Base-by-base conservation (phyloP, 2,113 vertebrate species). In the Scomber japonicus region DNA sequence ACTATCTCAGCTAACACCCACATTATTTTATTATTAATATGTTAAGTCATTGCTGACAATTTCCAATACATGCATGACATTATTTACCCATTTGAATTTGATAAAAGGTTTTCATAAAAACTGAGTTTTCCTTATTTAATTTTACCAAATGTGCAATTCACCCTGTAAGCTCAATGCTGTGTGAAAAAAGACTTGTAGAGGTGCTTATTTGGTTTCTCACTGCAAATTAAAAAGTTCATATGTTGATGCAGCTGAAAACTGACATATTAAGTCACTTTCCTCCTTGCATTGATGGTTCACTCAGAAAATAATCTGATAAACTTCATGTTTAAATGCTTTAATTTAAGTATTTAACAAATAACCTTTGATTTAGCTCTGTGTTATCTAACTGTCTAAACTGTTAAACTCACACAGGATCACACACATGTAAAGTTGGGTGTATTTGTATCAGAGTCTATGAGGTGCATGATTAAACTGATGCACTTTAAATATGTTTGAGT, bases 401-500 rank as follows among this genome's bases (percentile, higher is more conserved):
- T 21, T 21, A 48, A 10, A 49, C 10, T 54, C 30, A 53, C 12
- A 15, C n/a, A 46, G 10, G 9, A 51, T 76, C 7, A 61, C 9
- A 54, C 44, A 54, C 48, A 80, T n/a, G 27, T 21, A 5, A 17
- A 53, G 15, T n/a, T 31, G 19, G 8, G 31, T 60, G 12, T 5
- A 50, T n/a, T 10, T 65, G 16, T 17, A 54, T 67, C 10, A 44
- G 6, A 10, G 5, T 56, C 30, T 21, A 24, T 61, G 69, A 31
- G 6, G 65, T 54, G 3, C 40, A 10, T 8, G 8, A 56, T 69
- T 57, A 40, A 54, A 21, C 63, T 6, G 31, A 13, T 21, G 31
- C 48, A 45, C 62, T 76, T 67, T 50, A 64, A 80, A n/a, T 54
- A 16, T 7, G 27, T 44, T 74, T 54, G 44, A 57, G 44, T 70